Conservation (phyloP, 1,140 invertebrate genomes). For the Euglossa dilemma region DNA sequence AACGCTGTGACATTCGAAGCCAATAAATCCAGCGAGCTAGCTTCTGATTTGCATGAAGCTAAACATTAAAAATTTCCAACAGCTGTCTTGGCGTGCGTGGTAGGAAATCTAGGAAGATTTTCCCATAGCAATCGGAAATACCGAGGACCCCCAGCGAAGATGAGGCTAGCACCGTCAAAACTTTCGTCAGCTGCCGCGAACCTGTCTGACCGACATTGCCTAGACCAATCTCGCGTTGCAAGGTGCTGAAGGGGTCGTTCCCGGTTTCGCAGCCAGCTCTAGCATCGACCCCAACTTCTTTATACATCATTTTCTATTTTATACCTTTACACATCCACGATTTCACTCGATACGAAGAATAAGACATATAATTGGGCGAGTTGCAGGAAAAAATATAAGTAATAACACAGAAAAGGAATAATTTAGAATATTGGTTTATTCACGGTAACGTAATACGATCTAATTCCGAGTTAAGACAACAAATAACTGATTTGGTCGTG, state of each 20-base stretch:
- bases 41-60: conserved; percentile 74
- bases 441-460: no score
- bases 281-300: background rate
- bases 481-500: no score
- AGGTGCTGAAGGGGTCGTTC: conserved; percentile 70
- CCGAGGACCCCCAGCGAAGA: conserved; percentile 74
- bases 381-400: no score
- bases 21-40: conserved; percentile 67
- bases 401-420: no score
- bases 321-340: no score
- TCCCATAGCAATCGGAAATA: conserved; percentile 70
- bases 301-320: no score
- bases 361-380: no score
- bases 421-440: no score
- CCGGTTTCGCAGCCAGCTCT: background rate
- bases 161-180: conserved; percentile 25
- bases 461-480: no score
- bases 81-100: conserved; percentile 59
- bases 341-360: no score
- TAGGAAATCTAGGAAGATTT: conserved; percentile 68
- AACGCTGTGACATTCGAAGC: conserved; percentile 59
- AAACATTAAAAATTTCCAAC: conserved; percentile 66
- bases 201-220: conserved; percentile 24
- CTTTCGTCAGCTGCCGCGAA: conserved; percentile 9
- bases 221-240: conserved; percentile 46